Evolutionary conservation across 2,113 vertebrate species (phyloP).

Genomic region (Sula dactylatra): DNA sequence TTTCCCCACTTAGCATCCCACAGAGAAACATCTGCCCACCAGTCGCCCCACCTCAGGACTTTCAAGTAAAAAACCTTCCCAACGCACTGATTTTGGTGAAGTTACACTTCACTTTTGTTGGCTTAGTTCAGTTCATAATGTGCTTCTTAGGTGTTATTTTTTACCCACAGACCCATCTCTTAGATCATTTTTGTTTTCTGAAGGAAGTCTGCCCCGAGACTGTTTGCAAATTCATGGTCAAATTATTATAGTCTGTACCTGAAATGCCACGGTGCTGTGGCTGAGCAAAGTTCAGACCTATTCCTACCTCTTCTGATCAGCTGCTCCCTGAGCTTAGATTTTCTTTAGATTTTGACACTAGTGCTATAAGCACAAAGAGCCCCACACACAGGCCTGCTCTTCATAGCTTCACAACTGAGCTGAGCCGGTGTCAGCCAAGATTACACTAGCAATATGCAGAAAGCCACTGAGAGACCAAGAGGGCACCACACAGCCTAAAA

Average conservation of each 20-base stretch:
- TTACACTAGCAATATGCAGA: neutral
- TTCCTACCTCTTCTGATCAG: neutral
- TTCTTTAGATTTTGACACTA: neutral
- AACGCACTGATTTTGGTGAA: neutral
- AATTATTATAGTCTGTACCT: neutral
- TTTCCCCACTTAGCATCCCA: neutral
- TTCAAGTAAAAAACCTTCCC: neutral
- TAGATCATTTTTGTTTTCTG: neutral
- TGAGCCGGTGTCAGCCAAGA: neutral
- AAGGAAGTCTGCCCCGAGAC: neutral
- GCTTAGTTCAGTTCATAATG: neutral
- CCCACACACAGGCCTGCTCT: neutral
- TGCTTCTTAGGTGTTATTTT: neutral
- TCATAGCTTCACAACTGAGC: neutral
- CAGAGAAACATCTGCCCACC: neutral
- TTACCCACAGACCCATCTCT: neutral
- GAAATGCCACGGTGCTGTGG: accelerated
- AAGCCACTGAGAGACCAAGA: neutral
- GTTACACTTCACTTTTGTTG: neutral
- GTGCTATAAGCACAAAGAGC: neutral
- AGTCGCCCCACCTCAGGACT: neutral
- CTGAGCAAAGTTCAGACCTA: neutral
- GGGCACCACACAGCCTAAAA: neutral
- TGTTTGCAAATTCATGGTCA: neutral
- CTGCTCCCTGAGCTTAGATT: neutral